Evolutionary conservation across 2,113 vertebrate species (phyloP).

Genomic region (Hypanus sabinus): DNA sequence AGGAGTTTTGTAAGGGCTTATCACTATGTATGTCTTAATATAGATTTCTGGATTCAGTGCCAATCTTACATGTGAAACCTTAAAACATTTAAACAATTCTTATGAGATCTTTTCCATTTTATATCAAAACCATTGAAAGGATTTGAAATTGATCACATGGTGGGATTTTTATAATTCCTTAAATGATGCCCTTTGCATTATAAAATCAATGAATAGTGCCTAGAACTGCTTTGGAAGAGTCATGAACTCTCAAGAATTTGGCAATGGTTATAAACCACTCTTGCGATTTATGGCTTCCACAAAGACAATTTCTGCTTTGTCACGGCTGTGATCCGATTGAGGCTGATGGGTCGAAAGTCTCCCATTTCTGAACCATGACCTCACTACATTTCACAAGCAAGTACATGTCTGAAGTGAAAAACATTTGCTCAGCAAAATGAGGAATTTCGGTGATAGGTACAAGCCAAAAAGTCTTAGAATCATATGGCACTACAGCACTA

Average conservation of each 20-base stretch:
- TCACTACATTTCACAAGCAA: not conserved
- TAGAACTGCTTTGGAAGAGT: not conserved
- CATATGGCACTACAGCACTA: no score
- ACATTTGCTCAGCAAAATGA: no score
- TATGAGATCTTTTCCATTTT: no score
- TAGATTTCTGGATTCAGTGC: not conserved
- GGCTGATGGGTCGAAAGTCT: constrained; percentile 18
- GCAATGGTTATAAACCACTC: not conserved
- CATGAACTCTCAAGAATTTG: not conserved
- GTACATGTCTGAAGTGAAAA: not conserved
- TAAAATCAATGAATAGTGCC: not conserved
- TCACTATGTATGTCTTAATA: no score
- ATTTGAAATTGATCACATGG: not conserved
- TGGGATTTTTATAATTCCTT: not conserved
- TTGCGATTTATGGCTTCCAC: not conserved
- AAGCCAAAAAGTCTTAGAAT: no score
- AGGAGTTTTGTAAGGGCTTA: no score
- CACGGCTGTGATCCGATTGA: not conserved
- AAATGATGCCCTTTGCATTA: not conserved
- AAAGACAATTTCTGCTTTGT: not conserved
- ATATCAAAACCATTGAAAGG: not conserved
- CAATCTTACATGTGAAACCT: not conserved
- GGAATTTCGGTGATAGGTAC: not conserved
- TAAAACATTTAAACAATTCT: not conserved
- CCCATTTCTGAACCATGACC: not conserved